Evolutionary conservation across 2,888 invertebrate species (phyloP), one percentile per base, ranked within the genome.

Genomic region (Sialis lutaria): DNA sequence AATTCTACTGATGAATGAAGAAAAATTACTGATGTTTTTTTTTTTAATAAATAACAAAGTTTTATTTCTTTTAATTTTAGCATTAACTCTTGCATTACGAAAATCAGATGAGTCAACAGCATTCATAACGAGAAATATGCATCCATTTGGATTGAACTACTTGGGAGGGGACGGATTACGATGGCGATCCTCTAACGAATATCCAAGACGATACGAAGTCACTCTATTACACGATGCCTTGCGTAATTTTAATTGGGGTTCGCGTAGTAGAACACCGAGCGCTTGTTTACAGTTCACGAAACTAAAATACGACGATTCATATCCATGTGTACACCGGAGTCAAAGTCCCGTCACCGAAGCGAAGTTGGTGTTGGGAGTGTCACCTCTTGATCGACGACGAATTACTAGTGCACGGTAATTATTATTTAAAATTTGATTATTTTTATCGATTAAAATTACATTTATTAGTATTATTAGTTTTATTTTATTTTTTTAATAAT

Each of bases 121-220:
- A 22, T 22, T 22, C 22, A 22, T 22, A 22, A 22, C 22, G 22
- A 22, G 4, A 22, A 22, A 22, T 22, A 22, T 22, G 22, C 22
- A 4, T 22, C 22, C 22, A 22, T 22, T 22, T 37, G 12, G 37
- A 12, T 10, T 37, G 10, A 10, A 37, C 12, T 12, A 8, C 12
- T 37, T n/a, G 7, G 6, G 37, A 6, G 12, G 10, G 6, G 6
- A 37, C n/a, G 8, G n/a, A 37, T 37, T 37, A 37, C 8, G 12
- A 37, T 37, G 37, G 37, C n/a, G 12, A 6, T 37, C 12, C 37
- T 10, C 45, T 6, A 40, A 45, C 32, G 12, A 30, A 2, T 45
- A 45, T 31, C 45, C 45, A 31, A 39, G 45, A 31, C 39, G 45
- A 8, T 45, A 45, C 33, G 45, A 45, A 10, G 33, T 45, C 2